Base-by-base conservation (phyloP, 2,113 vertebrate species). In the Stegastes partitus region DNA sequence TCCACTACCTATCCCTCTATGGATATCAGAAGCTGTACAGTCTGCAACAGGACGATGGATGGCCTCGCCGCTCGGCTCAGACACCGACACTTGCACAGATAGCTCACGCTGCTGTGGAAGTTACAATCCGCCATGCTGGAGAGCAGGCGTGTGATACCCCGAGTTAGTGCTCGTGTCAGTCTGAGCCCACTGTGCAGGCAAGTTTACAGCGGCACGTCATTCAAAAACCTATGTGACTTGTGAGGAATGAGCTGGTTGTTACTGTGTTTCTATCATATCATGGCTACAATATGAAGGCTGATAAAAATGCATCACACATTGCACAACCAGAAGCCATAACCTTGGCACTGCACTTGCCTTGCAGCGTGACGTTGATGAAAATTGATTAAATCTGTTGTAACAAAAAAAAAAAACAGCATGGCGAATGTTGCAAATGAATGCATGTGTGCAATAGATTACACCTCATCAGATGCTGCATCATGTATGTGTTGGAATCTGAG, bases 81-180 rank as follows among this genome's bases (percentile, higher is more conserved):
- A 77, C 68, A 54, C 56, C 42, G 79, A 64, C 26, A 42, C 64
- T n/a, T 58, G 61, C 68, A 23, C 3, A 0, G 25, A 62, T 19
- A 26, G 50, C 61, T 61, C 44, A 6, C 47, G 15, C 56, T 44
- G 72, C 77, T 76, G 4, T 74, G 68, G n/a, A 66, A 78, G 67
- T 71, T 65, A 59, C 72, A 79, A 58, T n/a, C 34, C n/a, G 18
- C 37, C 51, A 37, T 73, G 51, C 45, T 65, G 66, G 61, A 68
- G 49, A 73, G 14, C 56, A 28, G 47, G 49, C 53, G 34, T 57
- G 42, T 70, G 37, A 63, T 57, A 39, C 62, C 57, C 53, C 55
- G 57, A 45, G 67, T 53, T 65, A 69, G 56, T 61, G 61, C 49
- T 5, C 18, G 21, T 66, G 65, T 78, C 62, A 70, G 39, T 45